Conservation (phyloP, 2,797 vertebrate species). For the Hippopotamyrus pictus region DNA sequence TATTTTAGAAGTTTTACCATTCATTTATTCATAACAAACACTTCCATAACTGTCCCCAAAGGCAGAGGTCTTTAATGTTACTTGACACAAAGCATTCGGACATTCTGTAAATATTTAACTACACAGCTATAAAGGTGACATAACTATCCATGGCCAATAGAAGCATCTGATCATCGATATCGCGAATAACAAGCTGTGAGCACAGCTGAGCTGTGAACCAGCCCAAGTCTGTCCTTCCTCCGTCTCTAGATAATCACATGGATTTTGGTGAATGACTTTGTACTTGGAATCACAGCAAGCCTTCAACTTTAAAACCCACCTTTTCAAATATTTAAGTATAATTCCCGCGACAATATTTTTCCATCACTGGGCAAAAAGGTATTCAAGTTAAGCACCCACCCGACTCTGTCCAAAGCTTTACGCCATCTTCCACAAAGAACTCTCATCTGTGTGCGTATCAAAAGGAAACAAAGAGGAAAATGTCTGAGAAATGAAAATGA, state of each 20-base stretch:
- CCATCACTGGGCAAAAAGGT: constrained; percentile 57
- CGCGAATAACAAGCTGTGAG: constrained; percentile 34
- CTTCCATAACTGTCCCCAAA: not conserved
- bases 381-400: constrained; percentile 39
- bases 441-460: constrained; percentile 51
- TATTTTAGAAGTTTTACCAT: not conserved
- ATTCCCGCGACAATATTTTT: constrained; percentile 58
- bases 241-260: constrained; percentile 58
- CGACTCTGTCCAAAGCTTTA: not conserved
- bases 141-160: constrained; percentile 37
- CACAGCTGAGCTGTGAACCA: constrained; percentile 33
- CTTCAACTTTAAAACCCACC: constrained; percentile 59
- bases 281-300: constrained; percentile 52
- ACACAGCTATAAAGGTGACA: not conserved
- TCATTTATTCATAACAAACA: not conserved
- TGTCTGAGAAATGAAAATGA: constrained; percentile 35
- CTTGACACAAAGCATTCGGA: constrained; percentile 4
- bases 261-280: constrained; percentile 55
- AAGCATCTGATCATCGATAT: constrained; percentile 49
- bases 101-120: constrained; percentile 33
- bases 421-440: constrained; percentile 48
- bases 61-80: constrained; percentile 4
- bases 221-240: constrained; percentile 35
- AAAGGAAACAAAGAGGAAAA: constrained; percentile 51
- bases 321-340: constrained; percentile 57